Evolutionary conservation across 2,113 vertebrate genomes (phyloP).

Genomic region (Megaceryle maxima): DNA sequence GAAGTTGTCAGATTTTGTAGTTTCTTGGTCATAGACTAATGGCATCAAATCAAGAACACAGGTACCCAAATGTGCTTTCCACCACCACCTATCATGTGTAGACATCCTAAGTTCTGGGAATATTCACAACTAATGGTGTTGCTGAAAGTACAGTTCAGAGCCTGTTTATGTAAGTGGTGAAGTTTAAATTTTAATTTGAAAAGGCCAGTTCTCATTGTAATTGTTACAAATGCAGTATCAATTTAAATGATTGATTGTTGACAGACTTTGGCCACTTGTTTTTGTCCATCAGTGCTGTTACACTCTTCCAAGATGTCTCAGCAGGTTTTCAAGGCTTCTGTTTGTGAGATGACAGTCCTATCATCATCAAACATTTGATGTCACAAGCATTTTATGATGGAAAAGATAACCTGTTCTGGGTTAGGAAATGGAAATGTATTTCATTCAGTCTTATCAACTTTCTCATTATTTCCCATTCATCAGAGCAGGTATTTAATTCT

Average conservation of each 20-base stretch:
- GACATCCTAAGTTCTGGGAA: background rate
- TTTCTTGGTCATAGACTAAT: background rate
- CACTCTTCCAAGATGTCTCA: background rate
- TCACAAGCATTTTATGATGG: background rate
- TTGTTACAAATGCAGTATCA: background rate
- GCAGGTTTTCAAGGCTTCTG: background rate
- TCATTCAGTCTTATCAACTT: background rate
- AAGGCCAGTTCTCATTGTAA: background rate
- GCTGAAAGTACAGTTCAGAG: background rate
- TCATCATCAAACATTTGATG: slow-evolving; percentile 11
- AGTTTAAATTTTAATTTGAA: background rate
- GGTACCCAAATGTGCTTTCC: background rate
- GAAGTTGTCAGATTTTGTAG: slow-evolving; percentile 22
- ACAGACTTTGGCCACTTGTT: background rate
- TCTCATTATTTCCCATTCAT: slow-evolving; percentile 29
- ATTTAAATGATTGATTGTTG: background rate
- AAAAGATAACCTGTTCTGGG: background rate
- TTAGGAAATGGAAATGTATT: slow-evolving; percentile 5
- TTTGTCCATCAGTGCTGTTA: background rate
- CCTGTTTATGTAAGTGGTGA: background rate
- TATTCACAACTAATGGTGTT: background rate
- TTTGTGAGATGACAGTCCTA: background rate
- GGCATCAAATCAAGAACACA: slow-evolving; percentile 12
- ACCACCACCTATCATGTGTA: background rate
- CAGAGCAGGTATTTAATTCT: slow-evolving; percentile 45